Percentiles rank a stretch among this genome's conserved stretches.
Conservation (phyloP, 2,888 invertebrate genomes). For the Syritta pipiens region DNA sequence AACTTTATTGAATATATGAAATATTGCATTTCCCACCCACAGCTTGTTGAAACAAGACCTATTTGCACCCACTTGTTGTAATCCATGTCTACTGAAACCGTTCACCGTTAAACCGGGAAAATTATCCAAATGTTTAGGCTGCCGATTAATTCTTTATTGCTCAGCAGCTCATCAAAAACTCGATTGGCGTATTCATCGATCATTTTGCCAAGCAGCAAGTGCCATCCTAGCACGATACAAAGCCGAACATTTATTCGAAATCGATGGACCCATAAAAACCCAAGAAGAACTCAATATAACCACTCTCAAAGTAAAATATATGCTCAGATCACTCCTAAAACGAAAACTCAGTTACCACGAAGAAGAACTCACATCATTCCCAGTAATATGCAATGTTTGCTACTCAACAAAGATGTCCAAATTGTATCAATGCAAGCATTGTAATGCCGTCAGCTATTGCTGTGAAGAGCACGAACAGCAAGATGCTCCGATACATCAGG, state of each 20-base stretch:
- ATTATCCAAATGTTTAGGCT: slow-evolving; percentile 81
- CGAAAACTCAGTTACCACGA: slow-evolving; percentile 72
- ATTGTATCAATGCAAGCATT: slow-evolving; percentile 70
- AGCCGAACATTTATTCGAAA: slow-evolving; percentile 70
- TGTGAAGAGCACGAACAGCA: slow-evolving; percentile 70
- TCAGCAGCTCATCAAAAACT: slow-evolving; percentile 83
- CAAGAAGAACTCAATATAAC: slow-evolving; percentile 69
- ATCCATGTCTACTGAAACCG: slow-evolving; percentile 35
- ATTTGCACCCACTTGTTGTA: slow-evolving; percentile 42
- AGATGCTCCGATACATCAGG: slow-evolving; percentile 70
- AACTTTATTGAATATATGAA: not conserved
- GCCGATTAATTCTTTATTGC: slow-evolving; percentile 84
- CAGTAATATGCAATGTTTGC: slow-evolving; percentile 73
- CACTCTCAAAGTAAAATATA: slow-evolving; percentile 71
- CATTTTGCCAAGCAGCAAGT: slow-evolving; percentile 80
- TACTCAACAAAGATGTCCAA: slow-evolving; percentile 62
- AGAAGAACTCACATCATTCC: slow-evolving; percentile 73
- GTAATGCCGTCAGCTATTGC: slow-evolving; percentile 73
- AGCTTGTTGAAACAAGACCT: slow-evolving; percentile 36
- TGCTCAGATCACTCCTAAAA: slow-evolving; percentile 66
- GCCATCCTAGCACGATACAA: slow-evolving; percentile 64
- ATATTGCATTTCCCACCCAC: no score
- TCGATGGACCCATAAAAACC: slow-evolving; percentile 68
- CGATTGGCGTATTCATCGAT: slow-evolving; percentile 84
- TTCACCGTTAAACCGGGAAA: slow-evolving; percentile 6